Base-by-base conservation (phyloP, 1,140 invertebrate species). In the Anagrus nilaparvatae region DNA sequence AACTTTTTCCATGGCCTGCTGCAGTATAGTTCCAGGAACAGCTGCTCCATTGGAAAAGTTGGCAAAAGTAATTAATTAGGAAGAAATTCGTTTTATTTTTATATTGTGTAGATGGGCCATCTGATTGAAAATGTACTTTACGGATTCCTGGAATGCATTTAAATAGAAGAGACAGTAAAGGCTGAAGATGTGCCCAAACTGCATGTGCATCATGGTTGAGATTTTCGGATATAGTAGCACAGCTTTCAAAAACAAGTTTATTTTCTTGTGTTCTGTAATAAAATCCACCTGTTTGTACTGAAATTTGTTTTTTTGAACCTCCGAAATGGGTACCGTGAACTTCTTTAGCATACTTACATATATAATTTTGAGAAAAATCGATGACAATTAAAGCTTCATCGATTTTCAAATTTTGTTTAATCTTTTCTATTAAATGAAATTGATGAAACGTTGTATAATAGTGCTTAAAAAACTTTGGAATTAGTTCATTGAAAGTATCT, bases 1-100 rank as follows among this genome's bases (percentile, higher is more conserved):
- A 53, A 4, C 65, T 66, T 51, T 70, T 71, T 9, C 66, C 67
- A 56, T 71, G 64, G 5, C 62, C 62, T 25, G 61, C 50, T 54
- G 65, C 62, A 24, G 46, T 53, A 50, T 58, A 71, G 46, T 64
- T 66, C 63, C 62, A 71, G 4, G 57, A n/a, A n/a, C n/a, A n/a
- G n/a, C n/a, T n/a, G n/a, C n/a, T n/a, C n/a, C n/a, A n/a, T n/a
- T n/a, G n/a, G n/a, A n/a, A n/a, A n/a, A n/a, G n/a, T n/a, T n/a
- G n/a, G n/a, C n/a, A n/a, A n/a, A n/a, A n/a, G n/a, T n/a, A n/a
- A n/a, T n/a, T n/a, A 30, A 30, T n/a, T 7, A 37, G n/a, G n/a
- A 25, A 37, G 17, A 25, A 25, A 16, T 37, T 37, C 3, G 13
- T 27, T 17, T 37, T 37, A 37, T 37, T 37, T 24, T 37, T 25